Base-by-base conservation (phyloP, 1,140 invertebrate genomes). In the Monomorium pharaonis region DNA sequence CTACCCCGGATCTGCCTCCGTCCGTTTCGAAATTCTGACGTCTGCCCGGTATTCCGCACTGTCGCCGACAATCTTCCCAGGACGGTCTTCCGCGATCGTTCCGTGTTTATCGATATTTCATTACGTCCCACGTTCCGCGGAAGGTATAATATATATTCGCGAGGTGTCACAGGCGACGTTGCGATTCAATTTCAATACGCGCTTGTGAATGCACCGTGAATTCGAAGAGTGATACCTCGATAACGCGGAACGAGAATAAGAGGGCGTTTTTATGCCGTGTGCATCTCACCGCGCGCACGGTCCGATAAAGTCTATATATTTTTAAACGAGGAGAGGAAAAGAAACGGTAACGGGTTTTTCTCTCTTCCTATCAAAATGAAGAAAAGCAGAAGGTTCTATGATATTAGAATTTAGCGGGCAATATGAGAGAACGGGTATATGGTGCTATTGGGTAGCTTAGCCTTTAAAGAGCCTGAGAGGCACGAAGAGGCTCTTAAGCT, bases 61-160 rank as follows among this genome's bases (percentile, higher is more conserved):
- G 27, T 42, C 42, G 49, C 9, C 33, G 54, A 33, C 63, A 47
- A 18, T 24, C 21, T n/a, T 24, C 9, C 30, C 30, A 21, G n/a
- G n/a, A n/a, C n/a, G n/a, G n/a, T n/a, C 9, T 10, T 37, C 42
- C 33, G 24, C 78, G 54, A 60, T 83, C 78, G 42, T 42, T 83
- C n/a, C 78, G 54, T 83, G 70, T 83, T 83, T 83, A 83, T 83
- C 37, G 51, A 51, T 58, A 58, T 74, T 83, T 83, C 24, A 83
- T 83, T 83, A 83, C 30, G 18, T n/a, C n/a, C 51, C 65, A 21
- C 10, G 51, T 21, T 44, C 49, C 12, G n/a, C 24, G 42, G 51
- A 16, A 58, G 44, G 21, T 56, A 74, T 56, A 21, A 74, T 56
- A 74, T 33, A 54, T 74, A 81, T 42, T 74, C 51, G 78, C 49